phyloP scores from a whole-genome alignment of 2,113 vertebrate species.

The Pongo pygmaeus region DNA sequence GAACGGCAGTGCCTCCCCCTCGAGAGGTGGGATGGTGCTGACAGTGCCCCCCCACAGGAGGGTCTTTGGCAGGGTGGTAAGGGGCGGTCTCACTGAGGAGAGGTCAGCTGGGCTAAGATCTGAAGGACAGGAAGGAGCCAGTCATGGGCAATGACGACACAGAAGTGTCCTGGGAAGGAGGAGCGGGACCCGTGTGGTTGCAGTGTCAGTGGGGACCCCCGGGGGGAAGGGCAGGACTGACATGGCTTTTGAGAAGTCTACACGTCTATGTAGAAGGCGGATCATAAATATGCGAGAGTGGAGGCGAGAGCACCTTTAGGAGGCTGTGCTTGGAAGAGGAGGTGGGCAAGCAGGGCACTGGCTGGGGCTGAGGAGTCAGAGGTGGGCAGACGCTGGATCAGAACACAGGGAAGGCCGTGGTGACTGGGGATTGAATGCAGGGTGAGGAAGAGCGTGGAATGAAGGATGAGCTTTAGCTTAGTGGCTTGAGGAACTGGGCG shows the following conservation, averaged over 20 bases:
- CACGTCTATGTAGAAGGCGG: not conserved
- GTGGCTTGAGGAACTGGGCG: not conserved
- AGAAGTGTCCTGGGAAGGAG: not conserved
- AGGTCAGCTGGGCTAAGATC: not conserved
- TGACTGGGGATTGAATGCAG: rapidly evolving
- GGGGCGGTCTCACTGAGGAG: not conserved
- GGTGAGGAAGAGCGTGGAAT: not conserved
- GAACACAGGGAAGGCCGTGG: not conserved
- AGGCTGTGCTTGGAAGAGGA: not conserved
- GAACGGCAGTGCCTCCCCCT: too few species aligned
- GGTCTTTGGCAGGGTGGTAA: not conserved
- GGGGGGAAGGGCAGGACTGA: not conserved
- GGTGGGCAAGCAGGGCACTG: not conserved
- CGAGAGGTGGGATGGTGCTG: not conserved
- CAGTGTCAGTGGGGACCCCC: not conserved
- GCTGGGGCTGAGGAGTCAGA: not conserved
- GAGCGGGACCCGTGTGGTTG: not conserved
- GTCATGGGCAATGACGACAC: not conserved
- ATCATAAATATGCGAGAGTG: too few species aligned
- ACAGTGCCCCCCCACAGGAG: not conserved
- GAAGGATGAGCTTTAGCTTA: not conserved
- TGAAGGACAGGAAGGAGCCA: not conserved
- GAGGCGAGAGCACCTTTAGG: not conserved
- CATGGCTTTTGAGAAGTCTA: not conserved
- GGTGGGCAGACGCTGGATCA: not conserved